phyloP scores from a whole-genome alignment of 2,797 vertebrate species.

The Siniperca obscura region DNA sequence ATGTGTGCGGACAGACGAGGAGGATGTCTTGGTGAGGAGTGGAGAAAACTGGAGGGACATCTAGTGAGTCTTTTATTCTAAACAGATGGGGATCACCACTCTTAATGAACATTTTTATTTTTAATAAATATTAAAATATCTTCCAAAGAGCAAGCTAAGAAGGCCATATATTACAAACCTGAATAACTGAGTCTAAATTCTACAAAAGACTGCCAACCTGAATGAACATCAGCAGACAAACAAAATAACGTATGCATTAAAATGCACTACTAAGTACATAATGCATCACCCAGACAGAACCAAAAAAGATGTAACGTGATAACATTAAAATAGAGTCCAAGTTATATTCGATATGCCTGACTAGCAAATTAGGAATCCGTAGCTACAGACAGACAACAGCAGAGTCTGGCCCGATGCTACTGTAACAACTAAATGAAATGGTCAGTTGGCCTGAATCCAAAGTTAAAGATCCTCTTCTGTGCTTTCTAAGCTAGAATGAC shows the following conservation, averaged over 20 bases:
- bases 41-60: conserved; percentile 16
- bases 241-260: conserved; percentile 1
- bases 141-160: background rate
- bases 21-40: background rate
- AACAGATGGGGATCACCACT: background rate
- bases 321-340: conserved; percentile 10
- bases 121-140: conserved; percentile 7
- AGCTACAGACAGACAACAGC: conserved; percentile 4
- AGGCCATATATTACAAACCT: background rate
- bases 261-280: background rate
- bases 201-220: background rate
- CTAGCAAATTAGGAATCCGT: conserved; percentile 34
- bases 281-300: conserved; percentile 6
- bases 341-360: conserved; percentile 20
- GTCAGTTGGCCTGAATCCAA: conserved; percentile 27
- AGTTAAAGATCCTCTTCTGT: conserved; percentile 1
- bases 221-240: conserved; percentile 3
- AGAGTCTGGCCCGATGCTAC: background rate
- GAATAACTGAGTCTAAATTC: background rate
- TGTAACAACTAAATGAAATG: background rate
- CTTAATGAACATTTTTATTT: background rate
- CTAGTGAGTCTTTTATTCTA: background rate
- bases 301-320: conserved; percentile 16
- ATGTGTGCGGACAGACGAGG: conserved; percentile 10
- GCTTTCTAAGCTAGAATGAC: background rate